Evolutionary conservation across 2,797 vertebrate species (phyloP).

Genomic region (Varecia variegata): DNA sequence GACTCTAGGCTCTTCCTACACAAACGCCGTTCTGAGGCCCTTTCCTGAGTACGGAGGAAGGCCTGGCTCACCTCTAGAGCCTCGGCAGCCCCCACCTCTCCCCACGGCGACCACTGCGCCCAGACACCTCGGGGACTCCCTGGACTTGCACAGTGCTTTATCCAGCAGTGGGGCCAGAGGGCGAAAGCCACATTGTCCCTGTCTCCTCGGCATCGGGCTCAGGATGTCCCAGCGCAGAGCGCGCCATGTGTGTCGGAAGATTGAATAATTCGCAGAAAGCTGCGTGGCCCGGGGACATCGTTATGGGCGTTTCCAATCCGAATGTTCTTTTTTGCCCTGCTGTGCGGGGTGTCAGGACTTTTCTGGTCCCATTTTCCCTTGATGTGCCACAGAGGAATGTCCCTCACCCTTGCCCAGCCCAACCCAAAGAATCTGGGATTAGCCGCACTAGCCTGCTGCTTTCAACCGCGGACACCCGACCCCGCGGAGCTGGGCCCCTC

Average conservation of each 20-base stretch:
- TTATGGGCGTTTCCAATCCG: background rate
- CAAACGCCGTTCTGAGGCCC: background rate
- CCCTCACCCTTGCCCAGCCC: background rate
- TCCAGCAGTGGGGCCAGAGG: background rate
- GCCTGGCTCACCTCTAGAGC: background rate
- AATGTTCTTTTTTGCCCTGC: background rate
- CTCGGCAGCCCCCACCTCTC: no score
- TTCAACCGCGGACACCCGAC: rapidly evolving
- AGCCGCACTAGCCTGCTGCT: background rate
- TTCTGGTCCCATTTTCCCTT: background rate
- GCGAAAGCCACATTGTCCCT: rapidly evolving
- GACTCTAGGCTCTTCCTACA: background rate
- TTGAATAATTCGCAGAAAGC: rapidly evolving
- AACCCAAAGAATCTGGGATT: background rate
- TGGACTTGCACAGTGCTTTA: background rate
- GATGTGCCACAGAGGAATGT: background rate
- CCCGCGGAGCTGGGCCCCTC: rapidly evolving
- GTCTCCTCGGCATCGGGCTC: no score
- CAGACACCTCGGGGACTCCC: background rate
- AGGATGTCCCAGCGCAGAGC: rapidly evolving
- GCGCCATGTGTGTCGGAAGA: rapidly evolving
- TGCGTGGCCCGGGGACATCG: rapidly evolving
- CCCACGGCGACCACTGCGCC: no score
- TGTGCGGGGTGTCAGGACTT: no score
- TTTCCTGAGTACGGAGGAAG: background rate